phyloP scores from a whole-genome alignment of 2,888 invertebrate genomes.

The Lordiphosa andalusiaca region DNA sequence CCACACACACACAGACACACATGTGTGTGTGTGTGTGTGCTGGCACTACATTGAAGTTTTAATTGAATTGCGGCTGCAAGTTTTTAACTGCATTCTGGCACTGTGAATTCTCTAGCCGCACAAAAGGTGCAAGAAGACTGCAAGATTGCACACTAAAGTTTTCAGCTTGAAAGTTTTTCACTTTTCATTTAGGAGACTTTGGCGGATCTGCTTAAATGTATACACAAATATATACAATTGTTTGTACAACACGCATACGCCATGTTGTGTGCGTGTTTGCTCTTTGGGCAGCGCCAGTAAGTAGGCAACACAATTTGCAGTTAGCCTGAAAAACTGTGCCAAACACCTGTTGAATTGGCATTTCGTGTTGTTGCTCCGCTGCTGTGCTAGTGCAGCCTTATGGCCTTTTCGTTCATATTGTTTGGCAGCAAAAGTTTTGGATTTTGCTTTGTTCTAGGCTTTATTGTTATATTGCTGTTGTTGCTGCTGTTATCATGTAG shows the following conservation, averaged over 20 bases:
- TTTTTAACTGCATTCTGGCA: conserved; percentile 61
- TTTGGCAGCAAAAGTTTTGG: conserved; percentile 45
- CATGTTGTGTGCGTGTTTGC: conserved; percentile 5
- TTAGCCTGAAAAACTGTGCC: conserved; percentile 37
- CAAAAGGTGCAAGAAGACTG: conserved; percentile 58
- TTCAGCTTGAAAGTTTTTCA: conserved; percentile 54
- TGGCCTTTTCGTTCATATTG: conserved; percentile 34
- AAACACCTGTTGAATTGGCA: conserved; percentile 62
- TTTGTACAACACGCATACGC: conserved; percentile 20
- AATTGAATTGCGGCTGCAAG: conserved; percentile 72
- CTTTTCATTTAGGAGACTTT: conserved; percentile 40
- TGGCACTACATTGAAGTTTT: conserved; percentile 62
- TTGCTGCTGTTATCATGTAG: conserved; percentile 30
- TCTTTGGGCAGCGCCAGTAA: conserved; percentile 28
- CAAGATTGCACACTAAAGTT: conserved; percentile 48
- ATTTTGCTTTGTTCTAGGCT: conserved; percentile 36
- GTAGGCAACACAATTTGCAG: conserved; percentile 49
- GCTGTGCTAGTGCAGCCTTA: conserved; percentile 21
- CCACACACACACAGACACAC: conserved; percentile 1
- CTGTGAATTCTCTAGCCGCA: conserved; percentile 5
- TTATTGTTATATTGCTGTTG: conserved; percentile 16
- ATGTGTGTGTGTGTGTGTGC: conserved; percentile 19
- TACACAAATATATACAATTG: conserved; percentile 27
- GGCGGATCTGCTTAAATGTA: conserved; percentile 16
- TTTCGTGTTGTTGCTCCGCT: conserved; percentile 13